Base-by-base conservation (phyloP, 2,113 vertebrate species). In the Stegastes partitus region DNA sequence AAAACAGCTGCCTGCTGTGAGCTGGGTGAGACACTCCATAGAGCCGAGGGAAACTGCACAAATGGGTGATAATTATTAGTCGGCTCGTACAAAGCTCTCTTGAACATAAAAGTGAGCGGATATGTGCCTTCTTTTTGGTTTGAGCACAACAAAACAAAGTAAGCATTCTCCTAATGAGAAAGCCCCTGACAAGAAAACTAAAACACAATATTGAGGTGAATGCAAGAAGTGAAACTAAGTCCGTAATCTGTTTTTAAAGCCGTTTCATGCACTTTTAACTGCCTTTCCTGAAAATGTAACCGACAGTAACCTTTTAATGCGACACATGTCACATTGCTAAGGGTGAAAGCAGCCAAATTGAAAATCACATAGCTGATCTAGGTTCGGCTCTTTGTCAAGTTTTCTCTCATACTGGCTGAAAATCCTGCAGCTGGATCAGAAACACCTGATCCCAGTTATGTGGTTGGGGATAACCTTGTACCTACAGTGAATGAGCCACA, bases 381-480 rank as follows among this genome's bases (percentile, higher is more conserved):
- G 45, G n/a, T 51, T 74, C 31, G 45, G 62, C 44, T 49, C 22
- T 57, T 28, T 65, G 11, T 39, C n/a, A 45, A 14, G 42, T 57
- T 11, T 3, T 55, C 51, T 71, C 25, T 57, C 31, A 47, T 18
- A 39, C 39, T 6, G 63, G 21, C 39, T 19, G 53, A 76, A 68
- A 45, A 50, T 64, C n/a, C 51, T 74, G 16, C 73, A 54, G 74
- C 21, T 50, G 42, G 22, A 89, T 70, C 68, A 77, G 50, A 79
- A 76, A 47, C 50, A 53, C 54, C 42, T 56, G 73, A 66, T 77
- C 63, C 55, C 64, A 74, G 73, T 72, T 81, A 62, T 51, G 68
- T 68, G 69, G 65, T 49, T 79, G 68, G 37, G 14, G 56, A 37
- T 79, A 88, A 83, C 74, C 78, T 78, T 81, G 86, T 86, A 59